Evolutionary conservation across 2,797 vertebrate genomes (phyloP), one percentile per base, ranked within the genome.

Genomic region (Somateria mollissima): DNA sequence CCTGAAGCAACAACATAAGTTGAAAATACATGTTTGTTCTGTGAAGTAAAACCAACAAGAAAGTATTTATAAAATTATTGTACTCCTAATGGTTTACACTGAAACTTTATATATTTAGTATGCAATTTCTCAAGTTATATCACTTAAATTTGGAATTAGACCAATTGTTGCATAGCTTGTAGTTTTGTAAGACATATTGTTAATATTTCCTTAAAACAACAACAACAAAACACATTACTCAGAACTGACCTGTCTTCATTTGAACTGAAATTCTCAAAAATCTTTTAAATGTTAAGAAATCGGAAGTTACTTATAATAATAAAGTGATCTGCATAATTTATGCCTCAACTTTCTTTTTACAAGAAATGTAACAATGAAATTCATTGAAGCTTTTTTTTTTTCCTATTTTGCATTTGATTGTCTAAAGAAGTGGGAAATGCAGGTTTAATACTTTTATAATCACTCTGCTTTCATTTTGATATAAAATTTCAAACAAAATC

Each of bases 1-100:
- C 99, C 99, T 13, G 99, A 98, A 8, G 98, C 99, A 90, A 99
- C 95, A 51, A 99, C 98, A 0, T 99, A 99, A 1, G 99, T 99
- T 6, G 96, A 92, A 86, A 99, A 98, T 90, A 95, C 97, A 16
- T 14, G 51, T 92, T 94, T 98, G 22, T 81, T 71, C 98, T 98
- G 74, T 67, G 53, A 87, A 85, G 30, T 61, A 78, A 88, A 94
- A 91, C 27, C n/a, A 78, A 72, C 15, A 45, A 25, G 15, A 32
- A 87, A 39, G 12, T 17, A 70, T 58, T 72, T 8, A 41, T 27
- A 72, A 60, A 67, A 61, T 34, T n/a, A 39, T 6, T 3, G 6
- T 54, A 39, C 10, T n/a, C 10, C 58, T 74, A 60, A 41, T 87
- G 11, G 6, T 13, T 83, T 80, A 58, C 10, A 28, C 8, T 78